Percentiles rank a stretch among this genome's conserved stretches.
Evolutionary conservation across 2,888 invertebrate species (phyloP).

Genomic region (Empis livida): DNA sequence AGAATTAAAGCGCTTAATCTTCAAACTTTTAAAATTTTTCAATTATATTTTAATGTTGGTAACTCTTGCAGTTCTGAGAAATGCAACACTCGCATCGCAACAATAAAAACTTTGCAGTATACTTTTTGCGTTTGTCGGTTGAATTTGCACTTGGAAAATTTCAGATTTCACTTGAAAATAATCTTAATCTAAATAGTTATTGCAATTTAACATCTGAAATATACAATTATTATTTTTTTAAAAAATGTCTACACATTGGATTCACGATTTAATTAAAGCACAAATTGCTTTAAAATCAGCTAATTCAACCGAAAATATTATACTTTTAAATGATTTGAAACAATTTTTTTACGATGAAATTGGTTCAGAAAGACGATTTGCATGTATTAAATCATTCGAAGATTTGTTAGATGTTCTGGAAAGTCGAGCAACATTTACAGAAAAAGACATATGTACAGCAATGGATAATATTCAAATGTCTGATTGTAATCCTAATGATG

Average conservation of each 20-base stretch:
- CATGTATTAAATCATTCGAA: constrained; percentile 16
- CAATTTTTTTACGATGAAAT: constrained; percentile 18
- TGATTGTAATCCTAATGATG: constrained; percentile 16
- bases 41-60: too few species aligned
- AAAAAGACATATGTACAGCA: constrained; percentile 15
- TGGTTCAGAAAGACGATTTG: constrained; percentile 19
- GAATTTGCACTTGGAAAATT: too few species aligned
- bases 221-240: neutral
- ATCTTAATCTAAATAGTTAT: too few species aligned
- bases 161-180: too few species aligned
- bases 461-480: constrained; percentile 19
- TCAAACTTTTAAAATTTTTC: too few species aligned
- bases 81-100: too few species aligned
- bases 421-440: constrained; percentile 20
- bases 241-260: constrained; percentile 11
- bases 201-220: too few species aligned
- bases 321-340: constrained; percentile 15
- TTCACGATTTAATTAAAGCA: constrained; percentile 22
- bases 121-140: too few species aligned
- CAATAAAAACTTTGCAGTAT: too few species aligned
- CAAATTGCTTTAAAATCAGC: constrained; percentile 11
- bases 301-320: neutral
- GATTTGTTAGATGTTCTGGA: constrained; percentile 27
- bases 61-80: too few species aligned
- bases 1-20: too few species aligned